These are phyloP conservation scores for Ciconia maguari DNA, from an alignment of 2,113 vertebrate genomes.

Conservation along the genomic window DNA sequence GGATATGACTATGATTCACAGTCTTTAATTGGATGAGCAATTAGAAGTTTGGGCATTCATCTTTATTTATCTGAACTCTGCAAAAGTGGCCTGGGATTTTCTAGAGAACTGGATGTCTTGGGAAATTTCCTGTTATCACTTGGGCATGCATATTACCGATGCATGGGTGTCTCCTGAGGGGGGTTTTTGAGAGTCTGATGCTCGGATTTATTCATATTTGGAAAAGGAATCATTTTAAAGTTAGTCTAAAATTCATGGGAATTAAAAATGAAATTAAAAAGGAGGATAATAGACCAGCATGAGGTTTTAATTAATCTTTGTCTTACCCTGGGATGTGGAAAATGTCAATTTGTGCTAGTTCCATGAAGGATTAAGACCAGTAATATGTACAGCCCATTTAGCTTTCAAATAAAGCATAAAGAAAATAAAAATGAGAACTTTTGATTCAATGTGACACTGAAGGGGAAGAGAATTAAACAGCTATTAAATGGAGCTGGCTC, in stretches of 20 bases:
- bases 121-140: background rate
- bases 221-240: background rate
- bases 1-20: background rate
- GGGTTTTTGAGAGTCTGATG: background rate
- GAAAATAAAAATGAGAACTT: slow-evolving; percentile 62
- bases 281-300: slow-evolving; percentile 12
- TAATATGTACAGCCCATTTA: slow-evolving; percentile 56
- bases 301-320: slow-evolving; percentile 63
- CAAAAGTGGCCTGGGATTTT: background rate
- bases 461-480: slow-evolving; percentile 31
- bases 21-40: background rate
- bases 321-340: slow-evolving; percentile 33
- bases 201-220: background rate
- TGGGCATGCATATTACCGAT: background rate
- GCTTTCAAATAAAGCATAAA: slow-evolving; percentile 59
- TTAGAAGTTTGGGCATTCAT: background rate
- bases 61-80: slow-evolving; percentile 8
- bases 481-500: slow-evolving; percentile 26
- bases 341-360: slow-evolving; percentile 50
- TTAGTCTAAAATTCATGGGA: slow-evolving; percentile 18
- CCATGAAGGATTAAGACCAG: slow-evolving; percentile 52
- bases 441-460: slow-evolving; percentile 57
- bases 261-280: slow-evolving; percentile 28
- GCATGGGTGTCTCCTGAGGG: background rate
- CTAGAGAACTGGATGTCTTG: background rate